Evolutionary conservation across 1,140 invertebrate genomes (phyloP), one percentile per base, ranked within the genome.

Genomic region (Phenacoccus solenopsis): DNA sequence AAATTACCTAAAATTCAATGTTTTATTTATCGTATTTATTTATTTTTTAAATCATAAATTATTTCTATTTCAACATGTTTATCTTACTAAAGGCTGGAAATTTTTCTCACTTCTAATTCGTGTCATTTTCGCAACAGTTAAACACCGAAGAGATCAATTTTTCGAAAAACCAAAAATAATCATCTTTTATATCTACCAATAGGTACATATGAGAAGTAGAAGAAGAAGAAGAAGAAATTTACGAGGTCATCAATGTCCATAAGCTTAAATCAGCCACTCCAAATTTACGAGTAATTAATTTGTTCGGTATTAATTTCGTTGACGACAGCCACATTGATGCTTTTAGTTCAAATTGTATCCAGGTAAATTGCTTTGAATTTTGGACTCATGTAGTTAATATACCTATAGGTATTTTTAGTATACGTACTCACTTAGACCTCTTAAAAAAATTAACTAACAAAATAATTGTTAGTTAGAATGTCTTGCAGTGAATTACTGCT

Each of bases 181-280:
- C 9, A 9, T 59, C 5, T n/a, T n/a, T n/a, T n/a, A n/a, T n/a
- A n/a, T n/a, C n/a, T n/a, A n/a, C 25, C 74, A 78, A 4, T 77
- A 95, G 93, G 97, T 22, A 99, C 97, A 0, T 99, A 99, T 78
- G 98, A 99, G 77, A 97, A 78, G 88, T 98, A 5, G 96, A 98
- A 78, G 96, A 99, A 77, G 96, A 98, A 76, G 97, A 99, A 77
- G 98, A 99, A 78, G 96, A 99, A 82, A 96, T 98, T 74, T 99
- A 99, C 79, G 97, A 99, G 82, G 97, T 99, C 0, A 96, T 99
- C 73, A 99, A 99, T 78, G 94, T 99, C 21, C 95, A 98, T 79
- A 98, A 98, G 76, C 81, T 99, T 1, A 99, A 99, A 78, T 93
- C 91, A 13, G 94, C 94, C 0, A 94, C 94, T 0, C 95, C 96